phyloP scores from a whole-genome alignment of 2,113 vertebrate genomes.

The Pelmatolapia mariae region DNA sequence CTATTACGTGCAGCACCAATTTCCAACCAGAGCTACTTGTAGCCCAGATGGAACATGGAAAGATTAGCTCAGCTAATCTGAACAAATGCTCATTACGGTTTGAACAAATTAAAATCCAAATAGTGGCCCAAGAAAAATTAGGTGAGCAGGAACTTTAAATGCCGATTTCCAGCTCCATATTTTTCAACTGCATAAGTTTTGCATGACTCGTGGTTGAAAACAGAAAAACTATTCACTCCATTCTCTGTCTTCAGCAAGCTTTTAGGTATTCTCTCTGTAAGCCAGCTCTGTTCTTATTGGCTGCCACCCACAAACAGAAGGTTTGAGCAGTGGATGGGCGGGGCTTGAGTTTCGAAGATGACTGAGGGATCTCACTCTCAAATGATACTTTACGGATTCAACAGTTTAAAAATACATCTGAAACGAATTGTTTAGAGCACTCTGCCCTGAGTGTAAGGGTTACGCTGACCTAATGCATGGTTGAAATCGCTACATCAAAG shows the following conservation, averaged over 20 bases:
- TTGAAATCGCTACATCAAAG: neutral
- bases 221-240: neutral
- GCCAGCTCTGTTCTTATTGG: neutral
- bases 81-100: neutral
- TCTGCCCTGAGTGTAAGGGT: no score
- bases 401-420: neutral
- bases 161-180: neutral
- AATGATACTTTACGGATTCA: neutral
- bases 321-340: neutral
- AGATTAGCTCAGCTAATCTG: neutral
- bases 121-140: neutral
- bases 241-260: neutral
- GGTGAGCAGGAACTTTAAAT: neutral
- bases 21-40: neutral
- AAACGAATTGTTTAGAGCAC: neutral
- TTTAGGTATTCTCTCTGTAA: neutral
- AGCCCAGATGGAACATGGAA: neutral
- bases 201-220: neutral
- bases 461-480: neutral
- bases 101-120: neutral
- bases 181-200: fast-evolving
- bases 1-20: neutral
- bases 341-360: neutral
- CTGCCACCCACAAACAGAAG: neutral
- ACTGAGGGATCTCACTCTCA: neutral